phyloP scores from a whole-genome alignment of 2,888 invertebrate species.

The Galerucella calmariensis region DNA sequence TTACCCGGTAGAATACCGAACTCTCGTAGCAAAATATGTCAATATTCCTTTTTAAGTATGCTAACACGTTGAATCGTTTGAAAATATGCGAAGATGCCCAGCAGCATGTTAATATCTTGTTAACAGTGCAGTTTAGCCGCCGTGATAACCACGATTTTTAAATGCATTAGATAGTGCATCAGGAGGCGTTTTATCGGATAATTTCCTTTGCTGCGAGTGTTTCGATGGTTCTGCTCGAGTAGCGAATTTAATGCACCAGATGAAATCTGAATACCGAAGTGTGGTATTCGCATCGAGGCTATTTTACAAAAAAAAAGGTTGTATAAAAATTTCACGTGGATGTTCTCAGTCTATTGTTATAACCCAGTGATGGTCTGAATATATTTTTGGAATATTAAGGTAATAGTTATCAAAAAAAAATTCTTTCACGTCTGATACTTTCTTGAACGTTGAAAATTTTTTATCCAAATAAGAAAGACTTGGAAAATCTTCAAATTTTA shows the following conservation, averaged over 20 bases:
- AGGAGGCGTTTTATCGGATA: constrained; percentile 6
- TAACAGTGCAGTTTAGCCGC: background rate
- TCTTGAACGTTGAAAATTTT: too few relatives aligned
- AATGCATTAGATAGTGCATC: background rate
- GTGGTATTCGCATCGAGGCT: constrained; percentile 5
- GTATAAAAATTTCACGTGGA: background rate
- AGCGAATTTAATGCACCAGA: constrained; percentile 14
- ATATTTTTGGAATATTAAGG: background rate
- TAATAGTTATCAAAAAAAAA: background rate
- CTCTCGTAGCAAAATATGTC: too few relatives aligned
- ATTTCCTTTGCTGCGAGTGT: constrained; percentile 10
- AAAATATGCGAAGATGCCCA: background rate
- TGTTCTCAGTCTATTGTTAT: background rate
- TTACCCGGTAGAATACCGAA: too few relatives aligned
- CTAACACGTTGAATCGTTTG: background rate
- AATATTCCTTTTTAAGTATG: background rate
- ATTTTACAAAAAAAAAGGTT: background rate
- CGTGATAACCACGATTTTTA: background rate
- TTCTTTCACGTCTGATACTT: too few relatives aligned
- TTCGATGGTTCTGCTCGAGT: constrained; percentile 16
- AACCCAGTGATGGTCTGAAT: background rate
- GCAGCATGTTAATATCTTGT: background rate
- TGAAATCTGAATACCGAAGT: constrained; percentile 8
- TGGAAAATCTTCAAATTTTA: too few relatives aligned
- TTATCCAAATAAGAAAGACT: too few relatives aligned